Evolutionary conservation across 1,140 invertebrate genomes (phyloP), one percentile per base, ranked within the genome.

Genomic region (Palaemon carinicauda): DNA sequence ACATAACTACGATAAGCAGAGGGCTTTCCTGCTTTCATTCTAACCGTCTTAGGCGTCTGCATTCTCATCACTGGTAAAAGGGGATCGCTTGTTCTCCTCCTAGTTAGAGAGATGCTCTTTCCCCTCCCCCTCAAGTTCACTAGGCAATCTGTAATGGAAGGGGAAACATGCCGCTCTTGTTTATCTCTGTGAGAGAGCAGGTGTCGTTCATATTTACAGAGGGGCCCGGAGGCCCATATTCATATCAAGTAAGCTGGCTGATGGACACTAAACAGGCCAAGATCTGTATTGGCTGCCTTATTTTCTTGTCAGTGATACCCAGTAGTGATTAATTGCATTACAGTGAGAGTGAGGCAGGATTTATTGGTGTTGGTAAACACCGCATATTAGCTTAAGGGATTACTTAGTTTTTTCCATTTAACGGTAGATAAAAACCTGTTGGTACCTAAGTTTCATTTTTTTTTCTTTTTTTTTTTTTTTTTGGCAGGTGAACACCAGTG

Each of bases 211-310:
- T 60, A 56, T 80, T 65, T 65, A 65, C 29, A 56, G 7, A 17
- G 52, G 51, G 77, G 51, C 27, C 33, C 31, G 51, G 27, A 21
- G 69, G 65, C 41, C 80, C 60, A 51, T 73, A 41, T 73, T 82
- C 69, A 71, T 73, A 82, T 54, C 69, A 74, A 54, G 71, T 74
- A 81, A 71, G 60, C 69, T 82, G 80, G 80, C 52, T 73, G 80
- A 54, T 74, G 74, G 80, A 82, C 80, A 82, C 81, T 74, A 71
- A 78, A 60, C 54, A 60, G 75, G 71, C 31, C 69, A 74, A 85
- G 74, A 52, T 74, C 80, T 85, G 75, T 78, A 71, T 80, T 71
- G 83, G 83, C 83, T 85, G 83, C 83, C 83, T 85, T 85, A 85
- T 79, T 79, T 79, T 77, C 83, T 77, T 74, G 77, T 78, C 75